Evolutionary conservation across 2,797 vertebrate genomes (phyloP).

Genomic region (Mycteria americana): DNA sequence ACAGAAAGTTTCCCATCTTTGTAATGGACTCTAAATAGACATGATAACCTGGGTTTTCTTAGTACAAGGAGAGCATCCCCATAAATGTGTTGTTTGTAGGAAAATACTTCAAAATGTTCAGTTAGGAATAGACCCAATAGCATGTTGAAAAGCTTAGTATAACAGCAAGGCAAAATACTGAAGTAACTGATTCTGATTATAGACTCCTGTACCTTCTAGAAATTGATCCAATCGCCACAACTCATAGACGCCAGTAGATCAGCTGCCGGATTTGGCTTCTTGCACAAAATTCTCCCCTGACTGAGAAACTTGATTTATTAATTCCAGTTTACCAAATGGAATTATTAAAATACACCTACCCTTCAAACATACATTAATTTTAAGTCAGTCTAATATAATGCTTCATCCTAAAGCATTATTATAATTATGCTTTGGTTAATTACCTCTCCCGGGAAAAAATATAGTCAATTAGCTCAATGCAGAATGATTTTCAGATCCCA

Average conservation of each 20-base stretch:
- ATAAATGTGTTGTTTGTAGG: not conserved
- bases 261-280: not conserved
- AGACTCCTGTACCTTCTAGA: not conserved
- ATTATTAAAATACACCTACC: not conserved
- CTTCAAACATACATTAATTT: not conserved
- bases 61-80: not conserved
- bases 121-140: not conserved
- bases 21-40: not conserved
- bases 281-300: not conserved
- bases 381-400: not conserved
- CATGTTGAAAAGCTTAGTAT: not conserved
- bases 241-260: not conserved
- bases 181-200: not conserved
- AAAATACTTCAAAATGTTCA: not conserved
- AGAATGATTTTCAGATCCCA: not conserved
- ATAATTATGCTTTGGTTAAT: not conserved
- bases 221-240: not conserved
- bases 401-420: not conserved
- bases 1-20: not conserved
- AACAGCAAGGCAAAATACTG: not conserved
- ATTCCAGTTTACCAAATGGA: not conserved
- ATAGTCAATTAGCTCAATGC: not conserved
- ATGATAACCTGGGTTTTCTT: not conserved
- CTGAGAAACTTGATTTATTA: not conserved
- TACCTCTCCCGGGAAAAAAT: not conserved